Percentiles rank a stretch among this genome's conserved stretches.
phyloP scores from a whole-genome alignment of 2,113 vertebrate species.

The Pachypanchax playfairii region DNA sequence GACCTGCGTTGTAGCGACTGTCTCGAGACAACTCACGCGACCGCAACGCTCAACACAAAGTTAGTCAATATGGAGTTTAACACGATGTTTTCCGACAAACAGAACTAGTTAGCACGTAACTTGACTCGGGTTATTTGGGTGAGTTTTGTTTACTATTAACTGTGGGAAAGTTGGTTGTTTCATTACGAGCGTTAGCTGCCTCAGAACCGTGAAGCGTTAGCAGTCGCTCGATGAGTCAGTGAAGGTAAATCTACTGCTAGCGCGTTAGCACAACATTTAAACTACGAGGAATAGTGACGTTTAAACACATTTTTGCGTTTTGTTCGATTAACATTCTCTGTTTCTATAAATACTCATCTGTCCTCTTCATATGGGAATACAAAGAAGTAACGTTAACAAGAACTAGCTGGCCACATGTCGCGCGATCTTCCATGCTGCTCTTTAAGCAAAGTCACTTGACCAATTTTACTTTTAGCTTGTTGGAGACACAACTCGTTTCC shows the following conservation, averaged over 20 bases:
- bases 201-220: conserved; percentile 39
- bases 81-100: conserved; percentile 50
- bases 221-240: conserved; percentile 51
- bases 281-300: background rate
- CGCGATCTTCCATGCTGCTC: conserved; percentile 74
- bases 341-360: background rate
- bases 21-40: conserved; percentile 8
- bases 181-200: conserved; percentile 18
- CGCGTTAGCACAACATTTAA: conserved; percentile 58
- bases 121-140: background rate
- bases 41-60: conserved; percentile 56
- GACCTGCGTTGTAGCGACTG: conserved; percentile 30
- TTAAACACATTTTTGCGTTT: background rate
- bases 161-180: conserved; percentile 13
- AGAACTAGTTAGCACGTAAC: conserved; percentile 17
- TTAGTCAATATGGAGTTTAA: conserved; percentile 53
- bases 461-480: conserved; percentile 78
- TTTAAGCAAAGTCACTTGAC: conserved; percentile 76
- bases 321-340: fast-evolving
- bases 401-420: conserved; percentile 75
- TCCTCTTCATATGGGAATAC: background rate
- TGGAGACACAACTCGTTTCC: conserved; percentile 34
- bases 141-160: background rate
- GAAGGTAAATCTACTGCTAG: conserved; percentile 52
- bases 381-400: conserved; percentile 39